Evolutionary conservation across 2,113 vertebrate genomes (phyloP).

Genomic region (Periophthalmus modestus): DNA sequence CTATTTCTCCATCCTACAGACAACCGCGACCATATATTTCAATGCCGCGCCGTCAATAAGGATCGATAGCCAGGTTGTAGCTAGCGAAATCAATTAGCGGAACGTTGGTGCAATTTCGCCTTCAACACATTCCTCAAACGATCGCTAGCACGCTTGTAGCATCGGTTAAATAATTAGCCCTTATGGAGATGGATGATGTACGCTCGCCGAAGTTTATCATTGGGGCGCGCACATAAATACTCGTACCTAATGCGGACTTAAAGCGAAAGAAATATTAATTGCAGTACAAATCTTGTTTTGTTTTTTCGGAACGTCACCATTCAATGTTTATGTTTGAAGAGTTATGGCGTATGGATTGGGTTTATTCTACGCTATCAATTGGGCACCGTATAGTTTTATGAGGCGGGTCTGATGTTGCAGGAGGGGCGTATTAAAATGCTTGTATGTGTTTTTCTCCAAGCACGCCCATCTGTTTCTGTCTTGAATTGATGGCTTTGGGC

Average conservation of each 20-base stretch:
- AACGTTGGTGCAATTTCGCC: constrained; percentile 30
- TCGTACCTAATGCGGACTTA: constrained; percentile 32
- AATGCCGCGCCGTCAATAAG: constrained; percentile 19
- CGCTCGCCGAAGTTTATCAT: constrained; percentile 15
- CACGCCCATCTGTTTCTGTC: constrained; percentile 34
- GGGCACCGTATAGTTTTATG: constrained; percentile 36
- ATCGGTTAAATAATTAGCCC: constrained; percentile 20
- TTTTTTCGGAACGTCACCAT: constrained; percentile 1
- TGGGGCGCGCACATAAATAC: constrained; percentile 16
- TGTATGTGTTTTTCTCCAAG: constrained; percentile 29
- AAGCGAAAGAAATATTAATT: constrained; percentile 50
- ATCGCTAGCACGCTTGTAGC: constrained; percentile 13
- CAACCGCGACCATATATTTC: constrained; percentile 21
- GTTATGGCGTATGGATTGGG: constrained; percentile 44
- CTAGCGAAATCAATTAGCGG: constrained; percentile 45
- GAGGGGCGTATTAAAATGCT: constrained; percentile 44
- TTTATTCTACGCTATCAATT: constrained; percentile 40
- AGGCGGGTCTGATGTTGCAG: constrained; percentile 38
- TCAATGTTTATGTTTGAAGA: constrained; percentile 37
- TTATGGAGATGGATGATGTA: constrained; percentile 24
- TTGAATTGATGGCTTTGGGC: background rate
- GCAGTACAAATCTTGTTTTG: constrained; percentile 42
- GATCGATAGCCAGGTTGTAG: constrained; percentile 40
- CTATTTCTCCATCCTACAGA: constrained; percentile 1
- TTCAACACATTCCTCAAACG: constrained; percentile 24